Conservation (phyloP, 2,113 vertebrate genomes). For the Herpetotheres cachinnans region DNA sequence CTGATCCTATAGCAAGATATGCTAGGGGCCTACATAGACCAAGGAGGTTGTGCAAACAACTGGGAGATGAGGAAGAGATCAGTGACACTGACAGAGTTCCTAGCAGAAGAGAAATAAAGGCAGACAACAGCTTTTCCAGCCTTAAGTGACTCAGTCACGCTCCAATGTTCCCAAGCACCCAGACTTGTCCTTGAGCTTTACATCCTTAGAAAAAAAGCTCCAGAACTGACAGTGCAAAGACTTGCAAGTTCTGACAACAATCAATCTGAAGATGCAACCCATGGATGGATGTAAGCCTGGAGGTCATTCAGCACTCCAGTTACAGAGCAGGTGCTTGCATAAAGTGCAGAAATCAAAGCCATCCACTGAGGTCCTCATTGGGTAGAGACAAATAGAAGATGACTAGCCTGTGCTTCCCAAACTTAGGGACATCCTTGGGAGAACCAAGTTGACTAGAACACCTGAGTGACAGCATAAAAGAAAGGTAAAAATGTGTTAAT, state of each 20-base stretch:
- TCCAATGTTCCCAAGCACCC: background rate
- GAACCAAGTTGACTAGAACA: background rate
- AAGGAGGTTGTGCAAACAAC: background rate
- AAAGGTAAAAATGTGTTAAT: background rate
- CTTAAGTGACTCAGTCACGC: background rate
- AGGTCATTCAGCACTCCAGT: background rate
- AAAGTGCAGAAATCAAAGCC: background rate
- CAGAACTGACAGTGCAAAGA: background rate
- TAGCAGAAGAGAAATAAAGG: background rate
- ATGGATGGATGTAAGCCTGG: background rate
- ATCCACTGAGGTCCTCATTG: background rate
- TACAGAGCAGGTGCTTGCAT: background rate
- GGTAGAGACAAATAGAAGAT: background rate
- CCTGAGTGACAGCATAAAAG: background rate
- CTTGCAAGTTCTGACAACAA: background rate
- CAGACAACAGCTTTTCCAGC: background rate
- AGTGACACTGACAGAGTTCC: background rate
- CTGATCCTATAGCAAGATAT: background rate
- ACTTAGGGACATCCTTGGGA: background rate
- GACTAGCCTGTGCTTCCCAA: background rate
- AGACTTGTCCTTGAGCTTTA: background rate
- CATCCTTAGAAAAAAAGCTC: background rate
- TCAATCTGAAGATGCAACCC: background rate
- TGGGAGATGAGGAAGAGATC: background rate
- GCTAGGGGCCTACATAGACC: fast-evolving